Base-by-base conservation (phyloP, 2,888 invertebrate species). In the Phyllotreta cruciferae region DNA sequence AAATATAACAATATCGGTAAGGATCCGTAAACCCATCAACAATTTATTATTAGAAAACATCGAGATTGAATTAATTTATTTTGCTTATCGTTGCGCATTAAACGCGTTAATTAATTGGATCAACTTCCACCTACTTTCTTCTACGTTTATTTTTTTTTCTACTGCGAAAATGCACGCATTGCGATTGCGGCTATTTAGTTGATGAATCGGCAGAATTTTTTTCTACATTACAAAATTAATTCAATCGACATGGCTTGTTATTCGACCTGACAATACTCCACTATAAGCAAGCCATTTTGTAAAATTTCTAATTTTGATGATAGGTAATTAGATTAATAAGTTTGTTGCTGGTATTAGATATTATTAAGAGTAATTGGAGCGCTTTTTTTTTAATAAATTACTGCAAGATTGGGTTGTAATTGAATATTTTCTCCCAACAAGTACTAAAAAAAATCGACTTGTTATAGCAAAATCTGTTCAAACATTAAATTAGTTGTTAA, bases 31-130 rank as follows among this genome's bases (percentile, higher is more conserved):
- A 24, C 2, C 24, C 2, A 37, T 13, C 6, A 5, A 36, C 54
- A 50, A 55, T n/a, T n/a, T n/a, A n/a, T n/a, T n/a, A n/a, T 56
- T 63, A 52, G 60, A 55, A 60, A 60, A 60, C 39, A 58, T 58
- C 13, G 50, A 62, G 65, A 61, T 62, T 65, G 49, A 47, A 52
- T 49, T 55, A n/a, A 52, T 56, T 63, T 60, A 63, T 60, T 34
- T 52, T 44, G 53, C 34, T 60, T 47, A 64, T 60, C 52, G 64
- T 60, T 60, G 64, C 53, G 49, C 38, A 37, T 11, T 49, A 54
- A 47, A 55, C 41, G 24, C 35, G 34, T 34, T 47, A 52, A 53
- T 38, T 60, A 56, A 64, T 64, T 44, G 10, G 41, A 60, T 45
- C 37, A 38, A 10, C 50, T 50, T 56, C 38, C 44, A 44, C 60